Evolutionary conservation across 2,888 invertebrate species (phyloP).

Genomic region (Argyra leucocephala): DNA sequence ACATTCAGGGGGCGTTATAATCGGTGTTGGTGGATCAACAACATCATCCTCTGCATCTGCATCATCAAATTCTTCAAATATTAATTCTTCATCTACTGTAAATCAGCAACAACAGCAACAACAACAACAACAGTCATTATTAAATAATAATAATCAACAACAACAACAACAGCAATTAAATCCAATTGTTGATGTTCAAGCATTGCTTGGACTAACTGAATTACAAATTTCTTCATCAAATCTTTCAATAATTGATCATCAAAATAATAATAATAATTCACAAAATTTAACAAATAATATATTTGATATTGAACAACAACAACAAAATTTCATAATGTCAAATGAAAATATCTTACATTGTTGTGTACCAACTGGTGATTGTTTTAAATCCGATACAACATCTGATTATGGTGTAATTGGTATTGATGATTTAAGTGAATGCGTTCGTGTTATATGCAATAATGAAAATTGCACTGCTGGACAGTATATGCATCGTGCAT

Average conservation of each 20-base stretch:
- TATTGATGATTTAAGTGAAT: constrained; percentile 64
- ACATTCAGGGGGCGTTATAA: constrained; percentile 24
- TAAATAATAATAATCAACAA: constrained; percentile 7
- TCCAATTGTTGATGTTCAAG: background rate
- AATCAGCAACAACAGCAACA: constrained; percentile 18
- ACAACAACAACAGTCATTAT: constrained; percentile 9
- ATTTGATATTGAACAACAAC: constrained; percentile 35
- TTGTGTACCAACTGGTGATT: constrained; percentile 74
- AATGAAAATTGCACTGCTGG: constrained; percentile 84
- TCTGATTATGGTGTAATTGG: constrained; percentile 48
- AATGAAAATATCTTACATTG: constrained; percentile 56
- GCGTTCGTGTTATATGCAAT: constrained; percentile 85
- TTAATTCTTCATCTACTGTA: constrained; percentile 17
- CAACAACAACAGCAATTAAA: constrained; percentile 14
- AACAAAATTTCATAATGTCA: constrained; percentile 37
- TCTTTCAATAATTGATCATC: constrained; percentile 22
- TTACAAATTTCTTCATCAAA: constrained; percentile 17
- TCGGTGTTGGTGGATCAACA: constrained; percentile 14
- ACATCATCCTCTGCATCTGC: constrained; percentile 24
- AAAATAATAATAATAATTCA: constrained; percentile 17
- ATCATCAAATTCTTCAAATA: constrained; percentile 43
- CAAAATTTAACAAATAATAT: constrained; percentile 22
- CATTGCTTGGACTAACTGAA: constrained; percentile 8
- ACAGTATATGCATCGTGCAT: constrained; percentile 90
- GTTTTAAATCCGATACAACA: constrained; percentile 53